Conservation (phyloP, 1,140 invertebrate species). For the Lysiphlebus fabarum region DNA sequence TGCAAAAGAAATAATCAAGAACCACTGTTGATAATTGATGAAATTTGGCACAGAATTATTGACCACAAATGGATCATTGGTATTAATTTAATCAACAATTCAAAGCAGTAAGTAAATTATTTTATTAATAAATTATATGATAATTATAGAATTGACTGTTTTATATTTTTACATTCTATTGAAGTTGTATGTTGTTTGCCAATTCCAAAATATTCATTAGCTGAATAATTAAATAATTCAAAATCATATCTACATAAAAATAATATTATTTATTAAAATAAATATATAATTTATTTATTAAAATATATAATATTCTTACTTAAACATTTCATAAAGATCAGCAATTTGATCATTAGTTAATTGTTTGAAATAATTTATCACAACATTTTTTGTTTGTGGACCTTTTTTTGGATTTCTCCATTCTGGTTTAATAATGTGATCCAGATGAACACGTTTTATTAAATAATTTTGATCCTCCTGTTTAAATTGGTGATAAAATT, state of each 20-base stretch:
- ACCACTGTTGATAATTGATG: background rate
- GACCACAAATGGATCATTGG: constrained; percentile 46
- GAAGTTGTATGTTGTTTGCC: constrained; percentile 55
- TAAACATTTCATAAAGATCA: constrained; percentile 76
- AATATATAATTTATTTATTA: background rate
- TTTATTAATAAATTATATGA: constrained; percentile 26
- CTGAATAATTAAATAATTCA: constrained; percentile 76
- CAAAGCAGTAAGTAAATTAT: constrained; percentile 38
- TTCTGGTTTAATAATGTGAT: constrained; percentile 72
- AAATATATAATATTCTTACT: constrained; percentile 50
- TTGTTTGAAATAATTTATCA: constrained; percentile 72
- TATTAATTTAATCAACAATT: constrained; percentile 34
- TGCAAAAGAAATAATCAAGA: background rate
- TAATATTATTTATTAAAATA: constrained; percentile 11
- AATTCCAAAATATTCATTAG: constrained; percentile 68
- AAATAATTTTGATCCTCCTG: constrained; percentile 81
- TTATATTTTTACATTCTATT: constrained; percentile 10
- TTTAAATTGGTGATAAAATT: constrained; percentile 1
- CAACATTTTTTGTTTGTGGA: constrained; percentile 64
- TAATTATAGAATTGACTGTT: constrained; percentile 33
- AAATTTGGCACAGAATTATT: constrained; percentile 38
- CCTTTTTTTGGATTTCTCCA: constrained; percentile 78
- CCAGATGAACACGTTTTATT: constrained; percentile 69
- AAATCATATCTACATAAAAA: constrained; percentile 72
- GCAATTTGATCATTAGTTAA: constrained; percentile 70